phyloP scores from a whole-genome alignment of 2,797 vertebrate species.

The Triplophysa yarkandensis region DNA sequence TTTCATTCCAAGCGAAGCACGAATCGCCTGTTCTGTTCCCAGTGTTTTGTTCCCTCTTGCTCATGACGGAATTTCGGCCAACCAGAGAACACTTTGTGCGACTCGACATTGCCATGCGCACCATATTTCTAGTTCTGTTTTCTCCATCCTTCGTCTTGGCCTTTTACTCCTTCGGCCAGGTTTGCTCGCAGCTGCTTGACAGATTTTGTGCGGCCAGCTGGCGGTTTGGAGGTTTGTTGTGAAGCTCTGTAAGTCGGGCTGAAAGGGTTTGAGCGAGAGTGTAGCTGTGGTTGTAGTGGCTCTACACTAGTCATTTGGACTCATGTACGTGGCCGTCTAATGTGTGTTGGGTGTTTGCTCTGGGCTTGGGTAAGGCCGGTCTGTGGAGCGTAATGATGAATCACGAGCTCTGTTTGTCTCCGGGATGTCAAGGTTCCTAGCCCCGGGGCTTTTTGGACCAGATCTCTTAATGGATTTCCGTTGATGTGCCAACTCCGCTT shows the following conservation, averaged over 20 bases:
- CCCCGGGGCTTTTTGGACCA: conserved; percentile 9
- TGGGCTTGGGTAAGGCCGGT: conserved; percentile 4
- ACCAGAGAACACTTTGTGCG: conserved; percentile 22
- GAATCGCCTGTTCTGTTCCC: conserved; percentile 49
- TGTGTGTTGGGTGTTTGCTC: conserved; percentile 34
- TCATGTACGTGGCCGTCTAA: conserved; percentile 9
- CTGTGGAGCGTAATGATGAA: conserved; percentile 6
- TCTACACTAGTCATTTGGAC: conserved; percentile 28
- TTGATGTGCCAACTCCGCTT: conserved; percentile 27
- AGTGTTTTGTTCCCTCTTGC: conserved; percentile 28
- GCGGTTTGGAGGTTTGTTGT: conserved; percentile 73
- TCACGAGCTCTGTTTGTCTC: conserved; percentile 14
- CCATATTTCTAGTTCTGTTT: not conserved
- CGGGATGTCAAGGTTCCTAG: not conserved
- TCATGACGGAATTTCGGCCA: conserved; percentile 13
- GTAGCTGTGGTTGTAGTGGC: conserved; percentile 35
- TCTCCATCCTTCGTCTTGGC: not conserved
- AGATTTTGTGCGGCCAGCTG: conserved; percentile 66
- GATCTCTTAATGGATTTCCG: conserved; percentile 47
- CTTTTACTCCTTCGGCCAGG: conserved; percentile 60
- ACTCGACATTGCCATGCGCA: not conserved
- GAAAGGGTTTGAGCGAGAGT: conserved; percentile 34
- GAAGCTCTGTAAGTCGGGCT: conserved; percentile 57
- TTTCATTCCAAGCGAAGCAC: conserved; percentile 65
- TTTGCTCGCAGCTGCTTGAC: conserved; percentile 73